These are phyloP conservation scores for Pogoniulus pusillus DNA, from an alignment of 2,797 vertebrate species.

Conservation along the genomic window DNA sequence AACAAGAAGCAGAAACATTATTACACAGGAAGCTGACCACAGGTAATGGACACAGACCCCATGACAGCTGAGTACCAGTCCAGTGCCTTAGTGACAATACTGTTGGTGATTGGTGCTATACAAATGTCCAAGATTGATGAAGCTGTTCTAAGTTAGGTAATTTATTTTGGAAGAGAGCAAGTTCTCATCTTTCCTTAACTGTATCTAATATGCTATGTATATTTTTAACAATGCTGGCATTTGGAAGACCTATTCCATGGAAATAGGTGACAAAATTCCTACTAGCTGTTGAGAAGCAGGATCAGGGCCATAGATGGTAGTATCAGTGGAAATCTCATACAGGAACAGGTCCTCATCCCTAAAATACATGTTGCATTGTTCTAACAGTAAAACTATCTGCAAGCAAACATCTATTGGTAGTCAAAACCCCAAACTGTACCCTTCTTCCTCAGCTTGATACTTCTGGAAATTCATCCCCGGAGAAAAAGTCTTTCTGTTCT, in stretches of 20 bases:
- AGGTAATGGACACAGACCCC: not conserved
- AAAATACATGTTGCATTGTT: not conserved
- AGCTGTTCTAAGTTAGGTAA: not conserved
- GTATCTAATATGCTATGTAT: not conserved
- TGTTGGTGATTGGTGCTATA: conserved; percentile 37
- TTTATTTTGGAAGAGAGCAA: not conserved
- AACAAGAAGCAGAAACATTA: not conserved
- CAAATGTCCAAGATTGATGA: not conserved
- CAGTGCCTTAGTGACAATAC: conserved; percentile 39
- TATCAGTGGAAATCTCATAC: not conserved
- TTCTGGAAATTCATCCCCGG: not conserved
- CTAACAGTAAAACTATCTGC: not conserved
- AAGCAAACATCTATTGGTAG: not conserved
- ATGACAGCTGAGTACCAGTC: not conserved
- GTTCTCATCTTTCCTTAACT: not conserved
- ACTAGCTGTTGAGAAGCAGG: not conserved
- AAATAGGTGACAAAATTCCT: not conserved
- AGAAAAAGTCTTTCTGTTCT: not conserved
- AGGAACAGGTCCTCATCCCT: not conserved
- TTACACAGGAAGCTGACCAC: not conserved
- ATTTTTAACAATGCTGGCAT: not conserved
- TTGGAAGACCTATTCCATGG: not conserved
- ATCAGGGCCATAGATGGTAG: not conserved
- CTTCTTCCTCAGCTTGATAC: conserved; percentile 15
- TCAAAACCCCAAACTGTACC: not conserved